Conservation (phyloP, 2,888 invertebrate genomes). For the Trachelus iudaicus region DNA sequence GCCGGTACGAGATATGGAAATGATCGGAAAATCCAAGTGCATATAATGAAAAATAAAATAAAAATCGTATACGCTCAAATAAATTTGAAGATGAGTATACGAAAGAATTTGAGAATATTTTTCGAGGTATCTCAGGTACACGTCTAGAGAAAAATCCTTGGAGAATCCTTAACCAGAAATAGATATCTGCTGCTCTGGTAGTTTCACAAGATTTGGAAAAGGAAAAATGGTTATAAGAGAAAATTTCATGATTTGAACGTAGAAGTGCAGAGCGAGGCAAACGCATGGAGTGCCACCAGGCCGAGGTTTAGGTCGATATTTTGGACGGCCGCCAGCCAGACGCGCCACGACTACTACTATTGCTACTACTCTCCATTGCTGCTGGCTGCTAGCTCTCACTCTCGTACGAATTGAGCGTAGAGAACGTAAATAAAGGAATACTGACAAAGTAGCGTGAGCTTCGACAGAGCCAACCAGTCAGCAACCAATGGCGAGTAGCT, state of each 20-base stretch:
- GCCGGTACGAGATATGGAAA: no score
- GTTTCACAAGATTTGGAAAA: no score
- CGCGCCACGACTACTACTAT: constrained; percentile 26
- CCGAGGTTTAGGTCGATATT: constrained; percentile 46
- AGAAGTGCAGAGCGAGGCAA: constrained; percentile 22
- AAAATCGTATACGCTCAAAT: no score
- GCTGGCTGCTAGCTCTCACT: constrained; percentile 22
- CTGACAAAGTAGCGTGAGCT: constrained; percentile 12
- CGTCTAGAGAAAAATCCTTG: no score
- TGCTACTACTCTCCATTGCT: neutral
- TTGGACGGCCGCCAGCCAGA: constrained; percentile 46
- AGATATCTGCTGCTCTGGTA: no score
- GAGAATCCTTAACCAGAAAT: no score
- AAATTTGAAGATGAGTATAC: no score
- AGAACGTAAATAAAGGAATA: constrained; percentile 32
- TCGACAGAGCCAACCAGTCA: neutral
- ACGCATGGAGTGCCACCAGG: constrained; percentile 22
- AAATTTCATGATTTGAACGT: constrained; percentile 21
- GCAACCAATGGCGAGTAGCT: neutral
- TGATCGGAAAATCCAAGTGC: no score
- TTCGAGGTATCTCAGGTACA: no score
- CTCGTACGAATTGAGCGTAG: constrained; percentile 30
- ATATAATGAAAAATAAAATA: no score
- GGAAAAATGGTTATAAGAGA: constrained; percentile 7
- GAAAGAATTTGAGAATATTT: no score